Evolutionary conservation across 2,888 invertebrate species (phyloP).

Genomic region (Nesidiocoris tenuis): DNA sequence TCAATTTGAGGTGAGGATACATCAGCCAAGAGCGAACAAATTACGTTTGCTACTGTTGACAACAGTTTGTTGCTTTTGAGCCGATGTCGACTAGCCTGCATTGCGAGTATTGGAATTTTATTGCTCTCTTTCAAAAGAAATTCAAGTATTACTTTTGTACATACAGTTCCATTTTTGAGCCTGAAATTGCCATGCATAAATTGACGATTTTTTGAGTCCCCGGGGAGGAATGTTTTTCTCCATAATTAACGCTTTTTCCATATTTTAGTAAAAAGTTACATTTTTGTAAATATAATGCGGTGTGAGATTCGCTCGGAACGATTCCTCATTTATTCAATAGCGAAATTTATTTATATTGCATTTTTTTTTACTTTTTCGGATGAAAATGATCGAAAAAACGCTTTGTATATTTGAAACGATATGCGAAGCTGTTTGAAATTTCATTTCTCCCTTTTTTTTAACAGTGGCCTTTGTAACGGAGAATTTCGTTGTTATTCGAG

Average conservation of each 20-base stretch:
- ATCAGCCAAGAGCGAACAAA: too few species aligned
- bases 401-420: slow-evolving; percentile 42
- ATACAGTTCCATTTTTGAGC: too few species aligned
- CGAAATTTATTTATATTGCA: not conserved
- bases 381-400: slow-evolving; percentile 21
- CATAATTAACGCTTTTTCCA: too few species aligned
- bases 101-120: too few species aligned
- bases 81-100: too few species aligned
- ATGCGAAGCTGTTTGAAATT: slow-evolving; percentile 38
- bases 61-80: too few species aligned
- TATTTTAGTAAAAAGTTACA: too few species aligned
- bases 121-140: too few species aligned
- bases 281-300: not conserved
- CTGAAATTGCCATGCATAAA: too few species aligned
- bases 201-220: not conserved
- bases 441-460: not conserved
- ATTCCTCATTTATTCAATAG: not conserved
- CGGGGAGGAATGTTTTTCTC: not conserved
- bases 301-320: not conserved
- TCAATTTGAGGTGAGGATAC: too few species aligned
- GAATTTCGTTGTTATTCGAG: not conserved
- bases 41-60: too few species aligned
- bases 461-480: not conserved
- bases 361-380: slow-evolving; percentile 5
- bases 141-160: too few species aligned